These are phyloP conservation scores for Tragelaphus eurycerus DNA, from an alignment of 2,797 vertebrate genomes.

Conservation along the genomic window DNA sequence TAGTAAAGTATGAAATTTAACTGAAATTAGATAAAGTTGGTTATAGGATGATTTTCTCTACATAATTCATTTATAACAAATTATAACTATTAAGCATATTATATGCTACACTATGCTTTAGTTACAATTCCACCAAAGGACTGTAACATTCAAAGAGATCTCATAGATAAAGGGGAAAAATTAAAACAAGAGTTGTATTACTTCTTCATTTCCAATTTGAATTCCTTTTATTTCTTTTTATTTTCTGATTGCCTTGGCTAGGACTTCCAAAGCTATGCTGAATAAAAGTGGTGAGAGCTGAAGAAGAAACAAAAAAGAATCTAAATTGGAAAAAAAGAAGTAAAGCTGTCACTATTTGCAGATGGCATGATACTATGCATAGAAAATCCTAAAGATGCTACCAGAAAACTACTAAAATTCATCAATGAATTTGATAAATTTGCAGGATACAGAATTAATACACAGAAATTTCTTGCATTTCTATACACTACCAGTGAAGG, in stretches of 20 bases:
- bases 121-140: neutral
- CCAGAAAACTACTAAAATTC: neutral
- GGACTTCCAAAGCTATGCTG: neutral
- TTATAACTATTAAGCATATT: neutral
- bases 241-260: neutral
- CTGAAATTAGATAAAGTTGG: neutral
- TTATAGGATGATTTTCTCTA: neutral
- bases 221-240: neutral
- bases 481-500: neutral
- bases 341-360: neutral
- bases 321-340: neutral
- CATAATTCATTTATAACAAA: neutral
- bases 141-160: neutral
- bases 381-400: neutral
- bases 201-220: neutral
- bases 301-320: neutral
- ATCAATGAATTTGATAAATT: neutral
- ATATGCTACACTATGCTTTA: neutral
- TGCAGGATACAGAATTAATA: neutral
- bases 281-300: neutral
- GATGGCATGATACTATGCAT: neutral
- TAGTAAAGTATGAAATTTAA: neutral
- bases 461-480: neutral
- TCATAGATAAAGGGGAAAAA: neutral
- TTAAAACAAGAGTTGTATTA: neutral